phyloP scores from a whole-genome alignment of 2,113 vertebrate genomes.

The Bungarus multicinctus region DNA sequence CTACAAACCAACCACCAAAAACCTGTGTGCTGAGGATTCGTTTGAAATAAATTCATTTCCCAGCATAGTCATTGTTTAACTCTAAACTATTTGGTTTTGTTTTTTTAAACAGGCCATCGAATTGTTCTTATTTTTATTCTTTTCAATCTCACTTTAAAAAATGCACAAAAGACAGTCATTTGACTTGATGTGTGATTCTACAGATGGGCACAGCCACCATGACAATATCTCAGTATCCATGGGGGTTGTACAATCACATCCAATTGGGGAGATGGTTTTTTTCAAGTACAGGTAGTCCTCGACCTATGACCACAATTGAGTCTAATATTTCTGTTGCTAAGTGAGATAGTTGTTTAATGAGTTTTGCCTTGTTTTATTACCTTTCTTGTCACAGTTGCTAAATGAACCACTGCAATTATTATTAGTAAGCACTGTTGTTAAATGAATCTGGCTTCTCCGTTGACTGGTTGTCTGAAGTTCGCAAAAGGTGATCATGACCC shows the following conservation, averaged over 20 bases:
- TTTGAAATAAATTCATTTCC: neutral
- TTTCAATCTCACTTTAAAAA: neutral
- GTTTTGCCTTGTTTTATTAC: neutral
- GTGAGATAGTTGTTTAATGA: neutral
- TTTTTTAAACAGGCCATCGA: neutral
- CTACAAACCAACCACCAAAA: neutral
- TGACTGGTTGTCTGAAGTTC: neutral
- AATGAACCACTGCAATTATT: neutral
- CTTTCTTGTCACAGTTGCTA: neutral
- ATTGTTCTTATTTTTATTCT: neutral
- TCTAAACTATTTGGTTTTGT: neutral
- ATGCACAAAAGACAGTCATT: neutral
- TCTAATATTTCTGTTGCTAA: neutral
- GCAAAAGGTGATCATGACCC: neutral
- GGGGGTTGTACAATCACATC: neutral
- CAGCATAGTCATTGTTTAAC: neutral
- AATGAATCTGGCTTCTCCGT: neutral
- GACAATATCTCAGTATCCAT: neutral
- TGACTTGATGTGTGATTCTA: neutral
- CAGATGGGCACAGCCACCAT: no score
- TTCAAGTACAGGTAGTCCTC: neutral
- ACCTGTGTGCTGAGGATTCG: neutral
- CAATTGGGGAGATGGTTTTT: no score
- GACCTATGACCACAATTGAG: neutral
- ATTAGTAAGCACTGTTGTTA: neutral